phyloP scores from a whole-genome alignment of 2,888 invertebrate species.

The Hypena proboscidalis region DNA sequence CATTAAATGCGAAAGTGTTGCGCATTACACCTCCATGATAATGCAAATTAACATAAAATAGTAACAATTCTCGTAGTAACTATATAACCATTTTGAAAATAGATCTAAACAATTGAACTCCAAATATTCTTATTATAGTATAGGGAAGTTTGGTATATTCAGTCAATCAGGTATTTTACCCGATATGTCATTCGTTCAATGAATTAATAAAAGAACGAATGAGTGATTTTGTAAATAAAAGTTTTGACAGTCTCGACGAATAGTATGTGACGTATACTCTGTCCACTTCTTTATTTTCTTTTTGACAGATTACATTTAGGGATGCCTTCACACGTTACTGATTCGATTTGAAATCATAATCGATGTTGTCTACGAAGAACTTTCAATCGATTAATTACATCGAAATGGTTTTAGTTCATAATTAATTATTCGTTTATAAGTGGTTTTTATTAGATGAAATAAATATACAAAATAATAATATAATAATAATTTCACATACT shows the following conservation, averaged over 20 bases:
- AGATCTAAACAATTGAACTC: not conserved
- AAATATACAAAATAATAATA: no score
- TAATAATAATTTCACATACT: no score
- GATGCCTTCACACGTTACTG: no score
- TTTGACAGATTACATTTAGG: conserved; percentile 26
- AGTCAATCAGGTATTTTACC: conserved; percentile 11
- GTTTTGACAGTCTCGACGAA: conserved; percentile 13
- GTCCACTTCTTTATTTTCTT: no score
- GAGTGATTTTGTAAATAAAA: conserved; percentile 17
- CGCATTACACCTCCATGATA: no score
- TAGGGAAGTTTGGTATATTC: conserved; percentile 12
- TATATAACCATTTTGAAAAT: not conserved
- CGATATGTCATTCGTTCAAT: conserved; percentile 19
- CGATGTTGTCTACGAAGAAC: no score
- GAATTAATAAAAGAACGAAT: conserved; percentile 18
- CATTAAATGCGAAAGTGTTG: no score
- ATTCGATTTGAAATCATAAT: no score
- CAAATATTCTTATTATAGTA: not conserved
- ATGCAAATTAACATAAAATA: not conserved
- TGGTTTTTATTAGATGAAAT: no score
- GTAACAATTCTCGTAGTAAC: not conserved
- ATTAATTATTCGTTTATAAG: no score
- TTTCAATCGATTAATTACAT: no score
- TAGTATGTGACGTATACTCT: conserved; percentile 32
- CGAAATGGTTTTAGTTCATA: no score